A percentile compares a stretch with the other conserved stretches of the same genome.
These are phyloP conservation scores for Bombus affinis DNA, from an alignment of 1,140 invertebrate species.

Conservation along the genomic window DNA sequence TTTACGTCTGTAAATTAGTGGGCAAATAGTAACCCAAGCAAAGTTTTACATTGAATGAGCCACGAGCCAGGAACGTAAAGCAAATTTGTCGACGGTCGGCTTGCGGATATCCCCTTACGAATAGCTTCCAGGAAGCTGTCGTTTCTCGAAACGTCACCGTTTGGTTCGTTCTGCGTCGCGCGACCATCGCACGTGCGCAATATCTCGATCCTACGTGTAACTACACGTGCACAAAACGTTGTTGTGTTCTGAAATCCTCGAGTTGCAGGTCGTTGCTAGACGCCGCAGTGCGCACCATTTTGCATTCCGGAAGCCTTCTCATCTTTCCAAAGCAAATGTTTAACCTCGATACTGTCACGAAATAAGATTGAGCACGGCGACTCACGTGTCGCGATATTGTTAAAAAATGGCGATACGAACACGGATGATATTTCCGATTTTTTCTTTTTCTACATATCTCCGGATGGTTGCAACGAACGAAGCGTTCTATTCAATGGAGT, in stretches of 20 bases:
- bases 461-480: neutral
- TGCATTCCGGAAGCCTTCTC: slow-evolving; percentile 68
- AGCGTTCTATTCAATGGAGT: neutral
- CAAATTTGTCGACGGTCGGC: slow-evolving; percentile 32
- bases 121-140: slow-evolving; percentile 59
- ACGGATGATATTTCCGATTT: neutral
- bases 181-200: slow-evolving; percentile 26
- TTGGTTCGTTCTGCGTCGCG: slow-evolving; percentile 32
- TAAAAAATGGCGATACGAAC: neutral
- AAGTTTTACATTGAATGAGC: neutral
- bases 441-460: neutral
- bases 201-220: neutral
- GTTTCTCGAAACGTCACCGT: slow-evolving; percentile 53
- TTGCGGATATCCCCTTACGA: slow-evolving; percentile 54
- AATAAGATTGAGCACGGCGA: neutral
- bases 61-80: neutral
- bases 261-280: slow-evolving; percentile 48
- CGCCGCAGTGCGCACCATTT: slow-evolving; percentile 33
- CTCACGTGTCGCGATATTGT: neutral
- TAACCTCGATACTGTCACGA: neutral
- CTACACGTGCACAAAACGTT: neutral
- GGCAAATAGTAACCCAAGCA: neutral
- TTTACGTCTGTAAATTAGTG: neutral
- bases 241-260: slow-evolving; percentile 22
- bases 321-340: slow-evolving; percentile 30